phyloP scores from a whole-genome alignment of 2,888 invertebrate species.

The Ommatoiulus sabulosus region DNA sequence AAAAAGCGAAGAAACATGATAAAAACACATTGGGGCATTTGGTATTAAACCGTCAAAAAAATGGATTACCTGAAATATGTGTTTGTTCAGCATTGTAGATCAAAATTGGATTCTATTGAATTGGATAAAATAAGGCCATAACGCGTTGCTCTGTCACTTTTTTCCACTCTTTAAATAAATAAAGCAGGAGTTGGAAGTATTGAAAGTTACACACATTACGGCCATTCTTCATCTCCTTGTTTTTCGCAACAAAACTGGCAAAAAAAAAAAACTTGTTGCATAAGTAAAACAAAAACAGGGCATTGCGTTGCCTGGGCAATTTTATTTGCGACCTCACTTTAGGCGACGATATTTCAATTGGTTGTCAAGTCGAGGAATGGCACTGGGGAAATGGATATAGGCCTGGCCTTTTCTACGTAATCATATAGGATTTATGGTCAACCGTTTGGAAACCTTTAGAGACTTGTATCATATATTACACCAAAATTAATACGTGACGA shows the following conservation, averaged over 20 bases:
- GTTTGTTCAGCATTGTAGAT: not conserved
- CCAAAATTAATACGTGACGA: not conserved
- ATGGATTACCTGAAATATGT: not conserved
- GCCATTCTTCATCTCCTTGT: not conserved
- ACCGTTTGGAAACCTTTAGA: not conserved
- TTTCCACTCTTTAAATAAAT: slow-evolving; percentile 1
- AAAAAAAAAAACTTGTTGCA: slow-evolving; percentile 8
- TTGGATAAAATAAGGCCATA: not conserved
- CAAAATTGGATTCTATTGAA: slow-evolving; percentile 1
- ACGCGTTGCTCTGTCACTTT: not conserved
- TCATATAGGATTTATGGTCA: slow-evolving; percentile 18
- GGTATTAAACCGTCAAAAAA: slow-evolving; percentile 7
- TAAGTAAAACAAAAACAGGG: slow-evolving; percentile 31
- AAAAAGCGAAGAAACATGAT: no score
- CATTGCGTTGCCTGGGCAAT: not conserved
- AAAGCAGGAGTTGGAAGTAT: not conserved
- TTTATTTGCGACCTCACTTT: slow-evolving; percentile 2
- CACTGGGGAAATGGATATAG: not conserved
- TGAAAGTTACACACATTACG: not conserved
- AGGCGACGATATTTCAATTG: slow-evolving; percentile 17
- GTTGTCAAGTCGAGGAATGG: not conserved
- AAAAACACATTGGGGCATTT: no score
- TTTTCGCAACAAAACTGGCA: not conserved
- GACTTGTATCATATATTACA: not conserved
- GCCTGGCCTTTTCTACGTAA: not conserved